Conservation (phyloP, 2,113 vertebrate genomes). For the Antigone vipio region DNA sequence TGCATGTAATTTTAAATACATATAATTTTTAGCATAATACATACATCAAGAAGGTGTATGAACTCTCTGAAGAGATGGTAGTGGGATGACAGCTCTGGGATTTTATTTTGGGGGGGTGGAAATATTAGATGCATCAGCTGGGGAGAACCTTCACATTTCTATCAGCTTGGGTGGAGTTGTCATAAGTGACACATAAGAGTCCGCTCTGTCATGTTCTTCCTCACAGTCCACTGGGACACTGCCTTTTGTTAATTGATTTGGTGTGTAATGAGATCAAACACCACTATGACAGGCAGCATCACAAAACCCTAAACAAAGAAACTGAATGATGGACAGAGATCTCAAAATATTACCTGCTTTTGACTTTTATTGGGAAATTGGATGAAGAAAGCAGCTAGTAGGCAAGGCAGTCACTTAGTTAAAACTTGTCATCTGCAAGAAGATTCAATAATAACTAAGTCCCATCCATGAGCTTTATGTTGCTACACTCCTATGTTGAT, state of each 20-base stretch:
- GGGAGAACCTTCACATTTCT: neutral
- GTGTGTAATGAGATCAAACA: neutral
- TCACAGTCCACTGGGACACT: neutral
- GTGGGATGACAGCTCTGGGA: neutral
- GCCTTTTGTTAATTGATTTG: neutral
- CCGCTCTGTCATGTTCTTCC: neutral
- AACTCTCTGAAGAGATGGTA: neutral
- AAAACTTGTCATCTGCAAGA: neutral
- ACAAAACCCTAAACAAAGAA: neutral
- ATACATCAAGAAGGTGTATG: neutral
- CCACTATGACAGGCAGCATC: neutral
- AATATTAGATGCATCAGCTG: neutral
- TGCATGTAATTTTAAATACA: neutral
- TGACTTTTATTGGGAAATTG: neutral
- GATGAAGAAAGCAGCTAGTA: neutral
- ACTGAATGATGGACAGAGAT: neutral
- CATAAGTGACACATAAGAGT: neutral
- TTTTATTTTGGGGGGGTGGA: neutral
- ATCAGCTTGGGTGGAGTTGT: neutral
- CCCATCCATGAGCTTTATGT: neutral
- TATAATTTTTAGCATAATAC: neutral
- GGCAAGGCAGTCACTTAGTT: neutral
- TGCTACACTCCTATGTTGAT: neutral
- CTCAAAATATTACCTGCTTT: slow-evolving; percentile 9
- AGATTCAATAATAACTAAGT: neutral